phyloP scores from a whole-genome alignment of 1,140 invertebrate species.

The Scaptomyza montana region DNA sequence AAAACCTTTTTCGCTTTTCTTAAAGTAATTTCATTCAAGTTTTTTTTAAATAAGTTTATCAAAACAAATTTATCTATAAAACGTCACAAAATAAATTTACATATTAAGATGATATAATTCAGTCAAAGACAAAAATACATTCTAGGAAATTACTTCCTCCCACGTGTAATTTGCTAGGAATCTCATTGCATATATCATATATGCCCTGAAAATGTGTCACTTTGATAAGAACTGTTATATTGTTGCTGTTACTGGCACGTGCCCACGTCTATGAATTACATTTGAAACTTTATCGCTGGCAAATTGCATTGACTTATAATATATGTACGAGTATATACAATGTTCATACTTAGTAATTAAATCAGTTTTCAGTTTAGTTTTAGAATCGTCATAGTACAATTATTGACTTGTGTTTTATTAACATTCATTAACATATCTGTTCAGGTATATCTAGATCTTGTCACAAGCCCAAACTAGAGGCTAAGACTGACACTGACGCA shows the following conservation, averaged over 20 bases:
- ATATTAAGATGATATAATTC: no score
- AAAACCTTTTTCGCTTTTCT: neutral
- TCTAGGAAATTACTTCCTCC: neutral
- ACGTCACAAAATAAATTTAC: no score
- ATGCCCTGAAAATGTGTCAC: slow-evolving; percentile 17
- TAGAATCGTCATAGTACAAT: slow-evolving; percentile 20
- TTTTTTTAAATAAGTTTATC: no score
- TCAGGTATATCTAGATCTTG: neutral
- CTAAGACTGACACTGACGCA: neutral
- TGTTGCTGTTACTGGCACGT: slow-evolving; percentile 16
- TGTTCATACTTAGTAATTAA: neutral
- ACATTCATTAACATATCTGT: slow-evolving; percentile 44
- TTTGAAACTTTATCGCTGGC: neutral
- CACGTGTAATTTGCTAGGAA: slow-evolving; percentile 1
- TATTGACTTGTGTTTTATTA: slow-evolving; percentile 40
- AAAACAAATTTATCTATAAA: no score
- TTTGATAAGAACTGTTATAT: slow-evolving; percentile 21
- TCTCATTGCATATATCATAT: neutral
- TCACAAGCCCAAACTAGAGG: neutral
- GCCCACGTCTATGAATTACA: slow-evolving; percentile 12
- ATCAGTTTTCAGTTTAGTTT: slow-evolving; percentile 8
- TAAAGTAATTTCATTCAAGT: no score
- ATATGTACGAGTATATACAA: neutral
- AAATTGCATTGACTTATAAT: slow-evolving; percentile 10
- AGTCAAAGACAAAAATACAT: neutral